Evolutionary conservation across 2,113 vertebrate genomes (phyloP).

Genomic region (Hiodon alosoides): DNA sequence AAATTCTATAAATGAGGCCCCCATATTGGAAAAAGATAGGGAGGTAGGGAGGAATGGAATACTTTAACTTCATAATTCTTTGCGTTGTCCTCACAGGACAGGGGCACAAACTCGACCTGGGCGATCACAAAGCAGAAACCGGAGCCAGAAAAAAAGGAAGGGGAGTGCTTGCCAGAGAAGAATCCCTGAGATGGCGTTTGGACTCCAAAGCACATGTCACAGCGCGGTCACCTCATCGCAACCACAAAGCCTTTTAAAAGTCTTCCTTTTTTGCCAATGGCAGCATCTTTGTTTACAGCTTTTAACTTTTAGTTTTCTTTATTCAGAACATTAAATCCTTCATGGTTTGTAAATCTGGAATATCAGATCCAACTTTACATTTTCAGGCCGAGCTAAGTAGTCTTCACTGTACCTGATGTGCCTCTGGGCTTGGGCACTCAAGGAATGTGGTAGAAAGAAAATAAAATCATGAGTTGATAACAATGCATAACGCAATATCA

Average conservation of each 20-base stretch:
- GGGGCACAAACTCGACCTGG: conserved; percentile 79
- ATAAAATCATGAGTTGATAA: no score
- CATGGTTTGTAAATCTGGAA: no score
- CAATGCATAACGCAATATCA: no score
- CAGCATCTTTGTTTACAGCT: no score
- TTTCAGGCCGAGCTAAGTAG: not conserved
- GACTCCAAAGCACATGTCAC: not conserved
- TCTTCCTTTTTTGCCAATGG: not conserved
- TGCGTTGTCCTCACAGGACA: conserved; percentile 65
- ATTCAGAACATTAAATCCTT: no score
- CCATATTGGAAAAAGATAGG: no score
- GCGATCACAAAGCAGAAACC: conserved; percentile 61
- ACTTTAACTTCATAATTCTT: not conserved
- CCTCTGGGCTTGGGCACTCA: not conserved
- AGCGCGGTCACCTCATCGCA: not conserved
- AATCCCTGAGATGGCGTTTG: not conserved
- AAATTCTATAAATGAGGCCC: no score
- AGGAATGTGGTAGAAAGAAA: not conserved
- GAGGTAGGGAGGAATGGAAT: not conserved
- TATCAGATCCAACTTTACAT: no score
- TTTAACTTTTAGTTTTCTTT: no score
- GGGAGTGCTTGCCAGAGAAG: not conserved
- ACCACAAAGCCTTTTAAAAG: not conserved
- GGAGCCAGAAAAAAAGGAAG: conserved; percentile 23
- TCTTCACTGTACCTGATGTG: not conserved